Conservation (phyloP, 2,797 vertebrate species). For the Monodelphis domestica region DNA sequence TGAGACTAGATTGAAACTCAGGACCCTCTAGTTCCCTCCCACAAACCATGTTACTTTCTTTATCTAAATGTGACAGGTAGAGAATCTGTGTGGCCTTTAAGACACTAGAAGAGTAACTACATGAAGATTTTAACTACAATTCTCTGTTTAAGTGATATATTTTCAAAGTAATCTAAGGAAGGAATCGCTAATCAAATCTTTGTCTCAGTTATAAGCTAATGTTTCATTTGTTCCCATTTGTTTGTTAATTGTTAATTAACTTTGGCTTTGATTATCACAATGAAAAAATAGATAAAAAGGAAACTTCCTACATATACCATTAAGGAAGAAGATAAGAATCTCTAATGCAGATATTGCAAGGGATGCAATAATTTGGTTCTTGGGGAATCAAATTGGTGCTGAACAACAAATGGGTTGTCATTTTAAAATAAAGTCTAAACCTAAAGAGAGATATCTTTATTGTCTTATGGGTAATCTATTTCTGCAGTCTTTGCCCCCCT, state of each 20-base stretch:
- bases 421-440: neutral
- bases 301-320: neutral
- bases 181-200: neutral
- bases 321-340: neutral
- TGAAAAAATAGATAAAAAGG: neutral
- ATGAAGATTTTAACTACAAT: neutral
- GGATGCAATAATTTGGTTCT: neutral
- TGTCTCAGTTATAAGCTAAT: neutral
- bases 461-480: neutral
- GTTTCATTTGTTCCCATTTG: constrained; percentile 3
- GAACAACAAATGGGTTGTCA: neutral
- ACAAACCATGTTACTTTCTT: no score
- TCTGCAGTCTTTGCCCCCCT: neutral
- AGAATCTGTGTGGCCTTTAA: constrained; percentile 18
- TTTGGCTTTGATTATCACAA: neutral
- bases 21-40: no score
- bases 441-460: neutral
- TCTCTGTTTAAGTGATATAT: constrained; percentile 26
- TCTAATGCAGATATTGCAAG: neutral
- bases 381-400: neutral
- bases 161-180: constrained; percentile 21
- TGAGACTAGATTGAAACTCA: no score
- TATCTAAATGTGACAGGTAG: neutral
- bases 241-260: constrained; percentile 25
- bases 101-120: constrained; percentile 16